Evolutionary conservation across 2,797 vertebrate genomes (phyloP).

Genomic region (Natrix natrix): DNA sequence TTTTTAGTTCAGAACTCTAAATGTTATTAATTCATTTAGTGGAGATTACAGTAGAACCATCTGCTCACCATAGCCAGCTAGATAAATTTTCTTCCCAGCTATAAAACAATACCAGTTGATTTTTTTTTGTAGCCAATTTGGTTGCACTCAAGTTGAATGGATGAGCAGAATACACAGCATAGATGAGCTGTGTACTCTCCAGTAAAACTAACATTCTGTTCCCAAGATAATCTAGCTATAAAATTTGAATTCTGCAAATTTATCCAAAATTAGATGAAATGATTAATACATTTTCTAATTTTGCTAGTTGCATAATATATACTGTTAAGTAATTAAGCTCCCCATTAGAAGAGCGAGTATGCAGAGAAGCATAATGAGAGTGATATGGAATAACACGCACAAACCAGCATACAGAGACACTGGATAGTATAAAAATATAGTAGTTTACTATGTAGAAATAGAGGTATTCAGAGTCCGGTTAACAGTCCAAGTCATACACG

Average conservation of each 20-base stretch:
- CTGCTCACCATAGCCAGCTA: background rate
- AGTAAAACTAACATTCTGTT: background rate
- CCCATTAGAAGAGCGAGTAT: no score
- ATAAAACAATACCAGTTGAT: background rate
- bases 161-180: no score
- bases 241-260: background rate
- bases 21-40: background rate
- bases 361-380: no score
- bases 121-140: background rate
- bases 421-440: no score
- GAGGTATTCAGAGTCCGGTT: no score
- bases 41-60: background rate
- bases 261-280: background rate
- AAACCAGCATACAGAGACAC: no score
- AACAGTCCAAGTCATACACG: no score
- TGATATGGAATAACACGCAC: no score
- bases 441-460: no score
- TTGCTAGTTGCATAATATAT: no score
- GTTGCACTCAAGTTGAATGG: background rate
- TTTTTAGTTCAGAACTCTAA: background rate
- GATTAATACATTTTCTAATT: no score
- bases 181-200: background rate
- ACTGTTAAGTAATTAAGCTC: no score
- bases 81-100: background rate
- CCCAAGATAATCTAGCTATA: background rate